Evolutionary conservation across 2,888 invertebrate genomes (phyloP).

Genomic region (Heliconius sara): DNA sequence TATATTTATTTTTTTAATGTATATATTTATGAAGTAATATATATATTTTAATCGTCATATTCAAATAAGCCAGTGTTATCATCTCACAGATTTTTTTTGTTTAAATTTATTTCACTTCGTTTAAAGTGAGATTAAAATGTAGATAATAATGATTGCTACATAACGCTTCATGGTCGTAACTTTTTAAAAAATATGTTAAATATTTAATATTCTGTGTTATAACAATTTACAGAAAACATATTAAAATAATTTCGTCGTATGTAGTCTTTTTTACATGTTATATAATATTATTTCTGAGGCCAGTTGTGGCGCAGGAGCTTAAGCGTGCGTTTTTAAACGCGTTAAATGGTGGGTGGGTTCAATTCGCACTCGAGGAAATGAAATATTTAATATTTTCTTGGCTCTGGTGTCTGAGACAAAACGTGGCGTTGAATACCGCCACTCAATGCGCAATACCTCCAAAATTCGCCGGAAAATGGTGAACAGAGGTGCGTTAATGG

Average conservation of each 20-base stretch:
- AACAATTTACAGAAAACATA: background rate
- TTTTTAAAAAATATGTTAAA: slow-evolving; percentile 1
- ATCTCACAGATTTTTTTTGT: background rate
- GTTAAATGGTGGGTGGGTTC: background rate
- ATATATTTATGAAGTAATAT: background rate
- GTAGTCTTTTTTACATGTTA: background rate
- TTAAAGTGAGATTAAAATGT: slow-evolving; percentile 2
- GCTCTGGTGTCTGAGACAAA: background rate
- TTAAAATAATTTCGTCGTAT: background rate
- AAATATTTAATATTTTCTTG: background rate
- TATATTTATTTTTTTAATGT: too few species aligned
- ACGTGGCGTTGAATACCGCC: background rate
- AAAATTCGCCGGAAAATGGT: background rate
- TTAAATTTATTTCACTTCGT: background rate
- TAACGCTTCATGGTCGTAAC: background rate
- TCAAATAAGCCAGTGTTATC: background rate
- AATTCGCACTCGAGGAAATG: background rate
- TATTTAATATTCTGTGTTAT: background rate
- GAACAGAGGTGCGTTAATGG: too few species aligned
- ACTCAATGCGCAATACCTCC: background rate
- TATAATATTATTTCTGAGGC: background rate
- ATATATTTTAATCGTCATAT: background rate
- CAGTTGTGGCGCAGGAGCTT: background rate
- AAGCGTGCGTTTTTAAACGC: background rate
- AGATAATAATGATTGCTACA: slow-evolving; percentile 6